These are phyloP conservation scores for Heliopora coerulea DNA, from an alignment of 92 coral and sea anemone species.

Conservation along the genomic window DNA sequence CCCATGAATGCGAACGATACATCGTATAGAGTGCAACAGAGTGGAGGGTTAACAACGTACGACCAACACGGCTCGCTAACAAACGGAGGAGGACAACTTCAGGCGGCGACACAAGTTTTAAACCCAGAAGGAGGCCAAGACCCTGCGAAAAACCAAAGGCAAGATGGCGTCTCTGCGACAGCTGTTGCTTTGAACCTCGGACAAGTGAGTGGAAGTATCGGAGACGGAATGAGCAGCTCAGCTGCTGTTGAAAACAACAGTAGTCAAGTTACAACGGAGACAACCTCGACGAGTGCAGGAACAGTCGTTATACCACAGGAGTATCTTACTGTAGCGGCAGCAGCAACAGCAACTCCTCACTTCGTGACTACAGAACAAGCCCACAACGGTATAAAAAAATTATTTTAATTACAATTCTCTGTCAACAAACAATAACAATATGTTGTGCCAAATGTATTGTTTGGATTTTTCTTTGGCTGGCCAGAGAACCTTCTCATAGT, in stretches of 20 bases:
- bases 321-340: slow-evolving; percentile 18
- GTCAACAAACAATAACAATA: not conserved
- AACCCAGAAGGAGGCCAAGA: slow-evolving; percentile 23
- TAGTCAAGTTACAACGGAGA: slow-evolving; percentile 18
- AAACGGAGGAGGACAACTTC: slow-evolving; percentile 24
- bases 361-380: slow-evolving; percentile 23
- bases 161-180: slow-evolving; percentile 64
- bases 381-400: not conserved
- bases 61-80: slow-evolving; percentile 16
- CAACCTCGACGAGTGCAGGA: slow-evolving; percentile 26
- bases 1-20: slow-evolving; percentile 7
- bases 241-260: slow-evolving; percentile 1
- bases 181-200: slow-evolving; percentile 64
- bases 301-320: slow-evolving; percentile 78
- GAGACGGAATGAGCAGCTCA: slow-evolving; percentile 59
- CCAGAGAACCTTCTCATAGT: too few relatives aligned
- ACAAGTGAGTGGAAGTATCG: slow-evolving; percentile 65
- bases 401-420: not conserved
- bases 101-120: slow-evolving; percentile 19
- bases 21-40: slow-evolving; percentile 21
- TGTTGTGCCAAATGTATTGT: too few relatives aligned
- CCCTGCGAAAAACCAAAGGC: not conserved
- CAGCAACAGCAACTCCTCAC: slow-evolving; percentile 10
- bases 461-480: too few relatives aligned
- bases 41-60: slow-evolving; percentile 19